Evolutionary conservation across 2,888 invertebrate species (phyloP).

Genomic region (Chalcosyrphus nemorum): DNA sequence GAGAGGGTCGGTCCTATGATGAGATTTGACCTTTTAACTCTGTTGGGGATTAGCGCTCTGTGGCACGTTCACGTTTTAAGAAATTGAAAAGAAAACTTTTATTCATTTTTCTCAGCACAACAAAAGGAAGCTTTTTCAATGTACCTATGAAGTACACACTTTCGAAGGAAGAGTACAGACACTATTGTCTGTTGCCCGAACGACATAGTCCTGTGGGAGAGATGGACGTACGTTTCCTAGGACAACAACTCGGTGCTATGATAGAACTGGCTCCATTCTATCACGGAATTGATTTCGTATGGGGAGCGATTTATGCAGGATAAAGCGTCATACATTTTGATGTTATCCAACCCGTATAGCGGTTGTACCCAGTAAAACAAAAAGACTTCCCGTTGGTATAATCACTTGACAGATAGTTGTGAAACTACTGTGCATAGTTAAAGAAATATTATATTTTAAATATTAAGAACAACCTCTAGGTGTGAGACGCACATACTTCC

Average conservation of each 20-base stretch:
- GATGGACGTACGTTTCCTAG: conserved; percentile 19
- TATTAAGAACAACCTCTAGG: no score
- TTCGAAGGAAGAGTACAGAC: conserved; percentile 41
- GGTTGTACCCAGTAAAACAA: no score
- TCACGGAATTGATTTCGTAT: conserved; percentile 36
- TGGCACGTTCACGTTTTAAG: conserved; percentile 53
- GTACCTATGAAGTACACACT: no score
- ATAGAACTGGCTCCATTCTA: background rate
- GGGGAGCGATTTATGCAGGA: conserved; percentile 9
- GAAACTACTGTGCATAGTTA: no score
- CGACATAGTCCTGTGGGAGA: background rate
- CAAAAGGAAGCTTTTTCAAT: conserved; percentile 43
- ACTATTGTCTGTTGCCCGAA: conserved; percentile 40
- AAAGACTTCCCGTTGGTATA: no score
- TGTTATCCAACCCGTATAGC: no score
- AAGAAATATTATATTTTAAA: no score
- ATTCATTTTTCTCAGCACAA: conserved; percentile 9
- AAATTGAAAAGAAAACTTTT: conserved; percentile 58
- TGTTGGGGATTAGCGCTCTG: conserved; percentile 25
- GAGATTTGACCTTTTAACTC: conserved; percentile 35
- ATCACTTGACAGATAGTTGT: no score
- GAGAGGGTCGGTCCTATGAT: background rate
- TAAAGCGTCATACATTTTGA: background rate
- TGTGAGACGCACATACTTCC: no score
- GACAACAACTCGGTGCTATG: conserved; percentile 42